Evolutionary conservation across 2,113 vertebrate species (phyloP).

Genomic region (Sinocyclocheilus anshuiensis): DNA sequence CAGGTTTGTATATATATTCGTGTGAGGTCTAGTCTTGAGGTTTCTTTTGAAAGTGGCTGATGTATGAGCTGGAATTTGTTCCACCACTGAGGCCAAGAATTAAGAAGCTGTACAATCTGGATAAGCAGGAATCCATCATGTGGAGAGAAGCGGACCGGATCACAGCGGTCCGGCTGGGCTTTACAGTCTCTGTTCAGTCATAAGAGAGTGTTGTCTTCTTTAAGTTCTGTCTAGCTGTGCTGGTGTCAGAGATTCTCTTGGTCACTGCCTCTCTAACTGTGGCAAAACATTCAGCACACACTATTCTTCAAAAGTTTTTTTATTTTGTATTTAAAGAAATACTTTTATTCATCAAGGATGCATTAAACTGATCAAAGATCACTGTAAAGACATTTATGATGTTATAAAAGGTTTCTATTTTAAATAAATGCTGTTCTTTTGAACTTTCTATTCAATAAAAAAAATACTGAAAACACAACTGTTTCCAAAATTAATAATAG

Average conservation of each 20-base stretch:
- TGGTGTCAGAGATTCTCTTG: not conserved
- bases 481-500: not conserved
- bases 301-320: not conserved
- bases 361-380: too few relatives aligned
- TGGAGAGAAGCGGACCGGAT: not conserved
- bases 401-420: too few relatives aligned
- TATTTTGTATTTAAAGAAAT: too few relatives aligned
- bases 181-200: not conserved
- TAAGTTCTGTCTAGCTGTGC: conserved; percentile 5
- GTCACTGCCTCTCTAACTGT: not conserved
- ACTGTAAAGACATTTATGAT: too few relatives aligned
- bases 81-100: not conserved
- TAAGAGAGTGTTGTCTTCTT: not conserved
- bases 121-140: conserved; percentile 9
- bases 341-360: too few relatives aligned
- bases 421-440: not conserved
- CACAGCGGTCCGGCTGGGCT: not conserved
- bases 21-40: not conserved
- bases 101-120: not conserved
- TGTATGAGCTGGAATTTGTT: not conserved
- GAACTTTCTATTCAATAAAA: not conserved
- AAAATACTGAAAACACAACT: not conserved
- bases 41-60: not conserved
- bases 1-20: not conserved
- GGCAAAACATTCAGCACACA: not conserved